Base-by-base conservation (phyloP, 2,888 invertebrate genomes). In the Caenorhabditis japonica region DNA sequence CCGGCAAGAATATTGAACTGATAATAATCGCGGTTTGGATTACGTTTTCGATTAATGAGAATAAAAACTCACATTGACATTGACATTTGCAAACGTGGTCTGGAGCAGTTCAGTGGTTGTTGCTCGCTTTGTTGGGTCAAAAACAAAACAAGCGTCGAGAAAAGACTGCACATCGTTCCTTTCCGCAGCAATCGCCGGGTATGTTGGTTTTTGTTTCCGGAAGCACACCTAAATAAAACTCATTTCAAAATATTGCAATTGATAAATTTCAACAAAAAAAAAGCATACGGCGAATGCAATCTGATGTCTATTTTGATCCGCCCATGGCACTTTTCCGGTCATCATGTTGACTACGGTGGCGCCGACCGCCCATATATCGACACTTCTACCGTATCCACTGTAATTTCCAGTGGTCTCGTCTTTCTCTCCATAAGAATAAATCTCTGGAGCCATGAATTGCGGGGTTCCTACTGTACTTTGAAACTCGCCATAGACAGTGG, bases 321-420 rank as follows among this genome's bases (percentile, higher is more conserved):
- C 92, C 94, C 95, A 96, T 0, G 95, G 95, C 43, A 94, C 92
- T 93, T 94, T 90, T 7, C 80, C 80, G 4, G 75, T 80, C 25
- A 93, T 92, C 95, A 97, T 96, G 89, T 97, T 95, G 0, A 95
- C 92, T 75, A 96, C 93, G 60, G 95, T 95, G 90, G 95, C 96
- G 36, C 95, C 96, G 44, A 95, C 91, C 33, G 95, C 95, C 96
- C 96, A 97, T 87, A 97, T 92, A 90, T 97, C 97, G 3, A 94
- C 94, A 2, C 94, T 93, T 84, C 95, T 91, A 0, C 96, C 96
- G 90, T 95, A 94, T 0, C 96, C 95, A 74, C 58, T 34, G 39
- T 72, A 91, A 91, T 27, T 89, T 89, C 76, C 92, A 92, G 33
- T 64, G n/a, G 15, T 92, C 92, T 74, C 80, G 41, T 52, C 79